Evolutionary conservation across 2,888 invertebrate genomes (phyloP), one percentile per base, ranked within the genome.

Genomic region (Caenorhabditis sinica): DNA sequence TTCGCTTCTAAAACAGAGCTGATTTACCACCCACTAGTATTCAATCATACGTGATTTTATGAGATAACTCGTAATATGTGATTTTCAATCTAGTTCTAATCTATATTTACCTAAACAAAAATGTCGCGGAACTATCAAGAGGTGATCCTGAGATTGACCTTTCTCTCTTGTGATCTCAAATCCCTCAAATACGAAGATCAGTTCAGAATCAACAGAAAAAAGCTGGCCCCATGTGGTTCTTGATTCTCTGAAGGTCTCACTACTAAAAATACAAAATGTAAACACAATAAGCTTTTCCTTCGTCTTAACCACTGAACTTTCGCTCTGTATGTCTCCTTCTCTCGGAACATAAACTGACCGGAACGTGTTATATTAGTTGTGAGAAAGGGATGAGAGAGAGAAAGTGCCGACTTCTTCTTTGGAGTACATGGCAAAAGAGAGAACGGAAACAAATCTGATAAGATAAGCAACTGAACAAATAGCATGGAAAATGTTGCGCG

Each of bases 391-490:
- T 20, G 51, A 45, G 23, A 43, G 60, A 61, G 58, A 49, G 65
- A 68, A 69, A 68, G 73, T 49, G 73, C 61, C 71, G 66, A 68
- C 33, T 51, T 25, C 45, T 68, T 49, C 49, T 49, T 49, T 40
- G 43, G 63, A 81, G 81, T 72, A 72, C 71, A 73, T 63, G 73
- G 61, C 33, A 79, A 33, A 61, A 69, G 58, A 72, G 49, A 77
- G 83, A 76, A 63, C 72, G 77, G 65, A 73, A 76, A 71, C 76
- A 76, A 76, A 73, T 75, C 73, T 72, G 77, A 83, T 72, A 76
- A 65, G 77, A 83, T 71, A 69, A 72, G 73, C 76, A 71, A 73
- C 65, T 77, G 73, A 76, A 72, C 76, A 75, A 83, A 80, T 40
- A 80, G 73, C 72, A 73, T 73, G 80, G 49, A 61, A 80, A 73